phyloP scores from a whole-genome alignment of 2,888 invertebrate genomes.

The Psylliodes chrysocephalus region DNA sequence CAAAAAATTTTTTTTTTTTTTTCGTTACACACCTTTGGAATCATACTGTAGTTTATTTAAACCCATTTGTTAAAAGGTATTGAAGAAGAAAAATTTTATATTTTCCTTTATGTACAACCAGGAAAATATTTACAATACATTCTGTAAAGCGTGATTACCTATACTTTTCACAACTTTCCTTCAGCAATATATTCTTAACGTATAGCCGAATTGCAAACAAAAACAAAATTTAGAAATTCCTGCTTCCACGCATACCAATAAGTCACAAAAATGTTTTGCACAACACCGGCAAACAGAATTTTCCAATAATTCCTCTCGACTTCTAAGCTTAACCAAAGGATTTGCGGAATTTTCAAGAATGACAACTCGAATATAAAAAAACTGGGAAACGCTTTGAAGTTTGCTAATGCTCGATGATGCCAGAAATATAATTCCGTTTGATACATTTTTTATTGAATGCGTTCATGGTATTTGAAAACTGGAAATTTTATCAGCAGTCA shows the following conservation, averaged over 20 bases:
- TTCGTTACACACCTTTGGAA: no score
- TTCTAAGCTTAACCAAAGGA: neutral
- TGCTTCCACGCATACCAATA: neutral
- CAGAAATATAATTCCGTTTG: conserved; percentile 11
- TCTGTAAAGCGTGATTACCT: no score
- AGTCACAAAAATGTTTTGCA: neutral
- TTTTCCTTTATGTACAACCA: no score
- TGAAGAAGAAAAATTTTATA: no score
- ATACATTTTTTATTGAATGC: conserved; percentile 4
- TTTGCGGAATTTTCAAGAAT: neutral
- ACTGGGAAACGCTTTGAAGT: conserved; percentile 7
- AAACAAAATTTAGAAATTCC: neutral
- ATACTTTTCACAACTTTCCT: no score
- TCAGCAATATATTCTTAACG: no score
- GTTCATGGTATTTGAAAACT: neutral
- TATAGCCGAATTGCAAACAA: neutral
- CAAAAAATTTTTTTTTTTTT: no score
- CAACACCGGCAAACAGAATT: neutral
- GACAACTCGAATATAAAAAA: conserved; percentile 2
- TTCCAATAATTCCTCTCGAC: neutral
- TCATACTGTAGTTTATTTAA: no score
- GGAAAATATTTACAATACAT: no score
- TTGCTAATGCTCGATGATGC: conserved; percentile 5
- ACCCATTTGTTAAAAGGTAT: no score
- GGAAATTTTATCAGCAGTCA: no score